Percentiles rank a stretch among this genome's conserved stretches.
Evolutionary conservation across 2,113 vertebrate species (phyloP).

Genomic region (Noctilio leporinus): DNA sequence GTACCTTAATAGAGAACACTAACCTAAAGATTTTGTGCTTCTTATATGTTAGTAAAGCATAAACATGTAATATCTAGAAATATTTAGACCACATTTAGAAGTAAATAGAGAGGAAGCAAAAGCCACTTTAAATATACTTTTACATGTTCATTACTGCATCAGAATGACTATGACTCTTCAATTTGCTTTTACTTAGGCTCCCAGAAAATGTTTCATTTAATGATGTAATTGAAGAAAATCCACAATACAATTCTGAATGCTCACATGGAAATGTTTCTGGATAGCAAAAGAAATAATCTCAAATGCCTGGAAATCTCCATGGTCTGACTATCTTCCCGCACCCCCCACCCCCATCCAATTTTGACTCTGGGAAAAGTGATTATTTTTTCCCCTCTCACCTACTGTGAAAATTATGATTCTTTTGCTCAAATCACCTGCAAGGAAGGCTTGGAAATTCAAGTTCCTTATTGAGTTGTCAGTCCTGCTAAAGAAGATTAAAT

Average conservation of each 20-base stretch:
- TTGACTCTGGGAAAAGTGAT: neutral
- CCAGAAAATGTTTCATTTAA: neutral
- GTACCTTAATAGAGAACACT: neutral
- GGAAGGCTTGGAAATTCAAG: neutral
- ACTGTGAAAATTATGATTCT: conserved; percentile 36
- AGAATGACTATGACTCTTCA: neutral
- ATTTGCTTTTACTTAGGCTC: neutral
- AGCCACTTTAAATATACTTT: neutral
- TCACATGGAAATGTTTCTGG: neutral
- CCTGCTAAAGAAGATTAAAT: conserved; percentile 46
- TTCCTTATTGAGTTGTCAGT: conserved; percentile 21
- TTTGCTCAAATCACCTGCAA: conserved; percentile 39
- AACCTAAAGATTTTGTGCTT: neutral
- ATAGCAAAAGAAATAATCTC: neutral
- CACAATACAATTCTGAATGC: neutral
- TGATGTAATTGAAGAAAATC: neutral
- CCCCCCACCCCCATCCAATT: neutral
- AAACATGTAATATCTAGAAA: neutral
- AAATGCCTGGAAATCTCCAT: neutral
- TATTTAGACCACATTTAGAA: neutral
- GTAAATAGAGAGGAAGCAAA: neutral
- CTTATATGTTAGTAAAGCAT: neutral
- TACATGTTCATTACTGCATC: neutral
- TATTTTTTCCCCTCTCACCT: neutral
- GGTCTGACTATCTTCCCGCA: neutral